Conservation (phyloP, 2,888 invertebrate species). For the Muscina levida region DNA sequence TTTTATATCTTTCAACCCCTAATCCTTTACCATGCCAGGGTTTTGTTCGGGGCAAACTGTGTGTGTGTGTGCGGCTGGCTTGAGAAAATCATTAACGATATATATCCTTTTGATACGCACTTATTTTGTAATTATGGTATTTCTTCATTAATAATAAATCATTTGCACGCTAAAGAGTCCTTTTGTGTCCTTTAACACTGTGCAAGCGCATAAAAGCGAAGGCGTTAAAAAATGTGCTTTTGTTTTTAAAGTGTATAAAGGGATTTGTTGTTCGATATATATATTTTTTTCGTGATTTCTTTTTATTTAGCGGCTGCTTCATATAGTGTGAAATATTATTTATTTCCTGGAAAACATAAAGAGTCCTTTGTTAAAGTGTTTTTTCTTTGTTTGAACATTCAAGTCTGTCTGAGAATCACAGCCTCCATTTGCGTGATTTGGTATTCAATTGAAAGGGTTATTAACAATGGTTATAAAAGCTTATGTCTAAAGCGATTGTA, state of each 20-base stretch:
- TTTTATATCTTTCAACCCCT: constrained; percentile 23
- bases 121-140: constrained; percentile 56
- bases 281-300: neutral
- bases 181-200: neutral
- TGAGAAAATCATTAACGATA: constrained; percentile 38
- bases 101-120: constrained; percentile 42
- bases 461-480: too few relatives aligned
- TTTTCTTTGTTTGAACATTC: constrained; percentile 5
- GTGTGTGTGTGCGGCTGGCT: constrained; percentile 5
- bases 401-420: constrained; percentile 6
- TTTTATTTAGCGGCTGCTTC: neutral
- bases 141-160: constrained; percentile 55
- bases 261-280: neutral
- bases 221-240: constrained; percentile 50
- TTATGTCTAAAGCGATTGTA: too few relatives aligned
- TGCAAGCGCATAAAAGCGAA: constrained; percentile 6
- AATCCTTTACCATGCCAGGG: constrained; percentile 1
- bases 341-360: neutral
- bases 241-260: neutral
- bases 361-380: neutral
- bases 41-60: too few relatives aligned
- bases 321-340: neutral
- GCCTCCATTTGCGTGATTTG: constrained; percentile 43
- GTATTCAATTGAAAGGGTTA: constrained; percentile 27
- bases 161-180: neutral